Evolutionary conservation across 2,797 vertebrate species (phyloP).

Genomic region (Neoniphon sammara): DNA sequence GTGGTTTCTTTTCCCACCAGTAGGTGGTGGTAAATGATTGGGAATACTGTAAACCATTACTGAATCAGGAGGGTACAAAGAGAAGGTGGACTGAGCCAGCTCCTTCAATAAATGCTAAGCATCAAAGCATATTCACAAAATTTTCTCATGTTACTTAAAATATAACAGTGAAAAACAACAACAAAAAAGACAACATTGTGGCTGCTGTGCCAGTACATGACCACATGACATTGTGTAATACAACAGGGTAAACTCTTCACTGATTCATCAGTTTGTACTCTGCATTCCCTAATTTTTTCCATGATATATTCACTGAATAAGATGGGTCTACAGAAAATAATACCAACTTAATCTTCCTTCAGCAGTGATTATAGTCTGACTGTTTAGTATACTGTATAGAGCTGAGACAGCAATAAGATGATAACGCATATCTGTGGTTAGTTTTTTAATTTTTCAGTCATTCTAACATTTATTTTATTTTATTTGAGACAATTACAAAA

Average conservation of each 20-base stretch:
- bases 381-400: not conserved
- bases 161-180: not conserved
- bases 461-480: slow-evolving; percentile 23
- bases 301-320: too few species aligned
- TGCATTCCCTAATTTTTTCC: not conserved
- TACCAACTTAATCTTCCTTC: not conserved
- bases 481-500: slow-evolving; percentile 11
- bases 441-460: slow-evolving; percentile 57
- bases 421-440: slow-evolving; percentile 45
- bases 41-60: slow-evolving; percentile 1
- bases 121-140: not conserved
- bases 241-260: not conserved
- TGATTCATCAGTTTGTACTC: not conserved
- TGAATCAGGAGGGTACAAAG: not conserved
- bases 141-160: not conserved
- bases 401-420: not conserved
- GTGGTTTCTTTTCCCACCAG: slow-evolving; percentile 45
- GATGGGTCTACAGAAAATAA: too few species aligned
- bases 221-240: not conserved
- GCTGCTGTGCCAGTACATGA: too few species aligned
- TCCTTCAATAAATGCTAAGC: not conserved
- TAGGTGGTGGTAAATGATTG: slow-evolving; percentile 66
- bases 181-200: too few species aligned
- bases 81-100: not conserved
- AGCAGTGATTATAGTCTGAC: not conserved